Evolutionary conservation across 2,113 vertebrate species (phyloP).

Genomic region (Cephalopterus ornatus): DNA sequence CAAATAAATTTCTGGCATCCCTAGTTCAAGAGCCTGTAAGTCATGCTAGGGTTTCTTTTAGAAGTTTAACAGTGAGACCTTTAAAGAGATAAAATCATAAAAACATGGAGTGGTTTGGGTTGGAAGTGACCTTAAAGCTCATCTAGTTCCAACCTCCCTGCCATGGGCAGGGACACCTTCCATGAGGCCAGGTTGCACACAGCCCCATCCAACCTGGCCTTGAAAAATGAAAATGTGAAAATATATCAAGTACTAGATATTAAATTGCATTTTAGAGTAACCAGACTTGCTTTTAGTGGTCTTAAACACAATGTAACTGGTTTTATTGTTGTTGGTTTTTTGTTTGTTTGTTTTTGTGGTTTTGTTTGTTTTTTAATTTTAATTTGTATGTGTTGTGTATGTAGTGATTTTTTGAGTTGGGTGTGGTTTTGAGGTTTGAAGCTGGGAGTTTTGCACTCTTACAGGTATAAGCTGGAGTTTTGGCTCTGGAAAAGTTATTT

Average conservation of each 20-base stretch:
- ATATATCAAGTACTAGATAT: background rate
- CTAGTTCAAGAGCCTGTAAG: background rate
- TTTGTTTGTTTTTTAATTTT: fast-evolving
- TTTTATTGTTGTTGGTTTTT: too few relatives aligned
- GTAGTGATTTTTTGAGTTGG: fast-evolving
- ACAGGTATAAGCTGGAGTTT: background rate
- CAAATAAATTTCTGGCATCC: background rate
- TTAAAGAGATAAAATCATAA: background rate
- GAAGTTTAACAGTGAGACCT: background rate
- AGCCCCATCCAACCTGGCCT: background rate
- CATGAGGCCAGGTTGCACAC: background rate
- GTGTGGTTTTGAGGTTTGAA: background rate
- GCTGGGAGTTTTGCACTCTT: background rate
- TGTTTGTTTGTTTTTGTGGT: background rate
- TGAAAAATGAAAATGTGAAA: background rate
- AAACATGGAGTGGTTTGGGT: background rate
- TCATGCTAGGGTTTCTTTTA: background rate
- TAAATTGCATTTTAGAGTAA: background rate
- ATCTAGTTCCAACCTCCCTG: background rate
- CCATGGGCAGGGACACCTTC: background rate
- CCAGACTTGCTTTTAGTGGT: background rate
- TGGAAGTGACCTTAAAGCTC: background rate
- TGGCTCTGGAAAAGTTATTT: background rate
- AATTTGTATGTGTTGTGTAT: fast-evolving
- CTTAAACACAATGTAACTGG: background rate